These are phyloP conservation scores for Acanthurus leucopareius DNA, from an alignment of 2,797 vertebrate species.

Conservation along the genomic window DNA sequence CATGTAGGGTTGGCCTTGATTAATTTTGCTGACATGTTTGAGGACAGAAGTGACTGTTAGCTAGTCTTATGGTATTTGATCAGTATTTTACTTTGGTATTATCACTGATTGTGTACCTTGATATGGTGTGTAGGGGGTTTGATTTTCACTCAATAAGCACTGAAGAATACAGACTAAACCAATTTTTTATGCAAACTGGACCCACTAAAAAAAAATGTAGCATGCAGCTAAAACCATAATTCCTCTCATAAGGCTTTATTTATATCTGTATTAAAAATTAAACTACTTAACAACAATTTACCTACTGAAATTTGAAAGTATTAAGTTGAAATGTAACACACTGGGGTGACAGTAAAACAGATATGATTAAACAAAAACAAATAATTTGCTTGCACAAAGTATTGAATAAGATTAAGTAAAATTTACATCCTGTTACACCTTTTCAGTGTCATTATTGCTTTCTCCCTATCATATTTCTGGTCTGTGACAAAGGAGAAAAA, in stretches of 20 bases:
- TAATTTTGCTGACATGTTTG: background rate
- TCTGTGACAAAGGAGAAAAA: background rate
- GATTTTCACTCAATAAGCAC: background rate
- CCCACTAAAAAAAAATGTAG: too few species aligned
- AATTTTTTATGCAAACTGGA: background rate
- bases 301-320: background rate
- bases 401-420: too few species aligned
- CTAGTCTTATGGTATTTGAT: background rate
- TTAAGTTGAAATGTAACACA: background rate
- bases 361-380: too few species aligned
- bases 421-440: background rate
- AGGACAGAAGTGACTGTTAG: background rate
- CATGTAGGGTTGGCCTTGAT: background rate
- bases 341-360: too few species aligned
- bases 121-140: background rate
- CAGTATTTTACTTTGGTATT: background rate
- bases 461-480: background rate
- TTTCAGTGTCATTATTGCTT: background rate
- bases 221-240: background rate
- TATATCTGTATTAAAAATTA: background rate
- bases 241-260: too few species aligned
- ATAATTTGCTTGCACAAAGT: too few species aligned
- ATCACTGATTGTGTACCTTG: background rate
- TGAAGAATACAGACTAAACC: too few species aligned
- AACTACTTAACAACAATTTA: background rate